A percentile compares a stretch with the other conserved stretches of the same genome.
Conservation (phyloP, 2,113 vertebrate genomes). For the Engraulis encrasicolus region DNA sequence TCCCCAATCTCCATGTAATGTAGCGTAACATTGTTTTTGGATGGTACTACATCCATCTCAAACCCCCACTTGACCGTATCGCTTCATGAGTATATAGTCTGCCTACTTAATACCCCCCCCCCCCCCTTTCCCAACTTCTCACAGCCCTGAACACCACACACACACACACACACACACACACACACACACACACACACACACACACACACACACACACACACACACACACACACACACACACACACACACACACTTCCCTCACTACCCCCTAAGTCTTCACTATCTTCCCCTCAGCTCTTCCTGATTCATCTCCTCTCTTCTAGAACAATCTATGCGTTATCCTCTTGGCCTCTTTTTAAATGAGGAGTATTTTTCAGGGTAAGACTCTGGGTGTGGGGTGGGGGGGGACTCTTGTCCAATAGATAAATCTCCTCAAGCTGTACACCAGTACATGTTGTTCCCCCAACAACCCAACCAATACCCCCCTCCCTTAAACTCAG, state of each 20-base stretch:
- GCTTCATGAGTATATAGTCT: too few species aligned
- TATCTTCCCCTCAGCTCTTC: background rate
- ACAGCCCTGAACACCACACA: too few species aligned
- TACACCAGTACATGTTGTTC: background rate
- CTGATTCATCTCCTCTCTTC: background rate
- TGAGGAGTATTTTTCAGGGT: background rate
- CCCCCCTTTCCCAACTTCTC: background rate
- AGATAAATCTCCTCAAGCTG: constrained; percentile 7
- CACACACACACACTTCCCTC: too few species aligned
- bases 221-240: background rate
- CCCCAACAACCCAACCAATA: too few species aligned
- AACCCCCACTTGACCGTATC: too few species aligned
- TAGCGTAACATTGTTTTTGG: too few species aligned
- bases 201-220: background rate
- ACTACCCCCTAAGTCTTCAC: background rate
- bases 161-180: background rate
- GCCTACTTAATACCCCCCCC: too few species aligned
- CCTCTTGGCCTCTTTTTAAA: background rate
- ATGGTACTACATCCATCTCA: too few species aligned
- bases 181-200: too few species aligned
- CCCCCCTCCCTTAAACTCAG: background rate
- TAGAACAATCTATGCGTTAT: background rate
- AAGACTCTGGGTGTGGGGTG: background rate
- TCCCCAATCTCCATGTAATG: too few species aligned
- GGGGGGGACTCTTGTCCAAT: background rate